Evolutionary conservation across 2,888 invertebrate genomes (phyloP), one percentile per base, ranked within the genome.

Genomic region (Pogonocherus hispidulus): DNA sequence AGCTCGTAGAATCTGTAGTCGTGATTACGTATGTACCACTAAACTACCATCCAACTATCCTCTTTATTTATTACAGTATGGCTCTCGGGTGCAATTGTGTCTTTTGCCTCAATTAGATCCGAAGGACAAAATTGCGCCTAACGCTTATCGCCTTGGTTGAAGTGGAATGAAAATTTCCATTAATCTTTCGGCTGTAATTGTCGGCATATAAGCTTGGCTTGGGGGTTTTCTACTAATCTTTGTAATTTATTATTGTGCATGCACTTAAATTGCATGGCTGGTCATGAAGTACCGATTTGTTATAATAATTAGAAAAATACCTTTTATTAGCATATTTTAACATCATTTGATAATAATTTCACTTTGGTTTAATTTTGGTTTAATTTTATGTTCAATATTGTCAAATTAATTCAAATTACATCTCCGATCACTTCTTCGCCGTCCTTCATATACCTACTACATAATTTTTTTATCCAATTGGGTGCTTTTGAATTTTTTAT

Each of bases 1-100:
- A 91, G 90, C 90, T 91, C 91, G 87, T 93, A 92, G 91, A 72
- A 72, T 72, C 62, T 70, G 66, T 52, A 47, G 73, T 74, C 74
- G 74, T 71, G 67, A 72, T 73, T 74, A 77, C 76, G 81, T 81
- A 81, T 73, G 81, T 80, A 80, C 71, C 64, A 47, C 51, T 52
- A 44, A 51, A 52, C 14, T 52, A 37, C 14, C 51, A 23, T 41
- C 18, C 23, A 27, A 22, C 14, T 44, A 11, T 19, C 49, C 49
- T 35, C 20, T 49, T 18, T 62, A 27, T 49, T 62, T 51, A 41
- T 52, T 52, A 9, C 22, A 52, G 23, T 63, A 20, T 27, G 41
- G 18, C 44, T 52, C 14, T 27, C 32, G 46, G 16, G 59, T 19
- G 32, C 32, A 59, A 18, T 47, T 32, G 27, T 32, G 32, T 47